Evolutionary conservation across 2,113 vertebrate genomes (phyloP), one percentile per base, ranked within the genome.

Genomic region (Oxyura jamaicensis): DNA sequence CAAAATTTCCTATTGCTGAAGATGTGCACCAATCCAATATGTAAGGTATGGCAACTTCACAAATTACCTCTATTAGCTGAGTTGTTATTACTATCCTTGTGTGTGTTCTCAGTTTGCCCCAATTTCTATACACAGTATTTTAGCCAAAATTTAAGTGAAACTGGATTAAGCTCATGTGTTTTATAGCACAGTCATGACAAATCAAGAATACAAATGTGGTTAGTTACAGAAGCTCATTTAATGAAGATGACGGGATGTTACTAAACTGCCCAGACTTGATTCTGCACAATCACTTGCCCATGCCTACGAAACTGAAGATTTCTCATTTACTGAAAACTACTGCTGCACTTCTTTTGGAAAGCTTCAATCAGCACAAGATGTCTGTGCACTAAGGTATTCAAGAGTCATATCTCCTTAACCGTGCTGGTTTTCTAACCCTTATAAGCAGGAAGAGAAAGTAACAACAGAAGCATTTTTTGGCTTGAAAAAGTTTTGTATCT

Each of bases 361-460:
- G 3, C 11, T 13, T 81, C 6, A 8, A 7, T 35, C 42, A 65
- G 2, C 7, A 13, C 42, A 48, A 55, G 13, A 35, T 60, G 5
- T 41, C 18, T 31, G 17, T 59, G 25, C 4, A 56, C 4, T 28
- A 56, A 48, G 12, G 69, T 4, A 36, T 48, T 71, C 12, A 36
- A 65, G 6, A 55, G 14, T 39, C 23, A 48, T 5, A 26, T 66
- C 19, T 55, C 14, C 28, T 67, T 72, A 29, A 35, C 1, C 0
- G 1, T 21, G 4, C 22, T 13, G 1, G 13, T 58, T 74, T 73
- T 48, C 15, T 66, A 62, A 58, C 10, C 0, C 1, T 58, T 10
- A n/a, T 5, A 50, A 12, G 2, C 2, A 1, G 15, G 3, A 6
- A 2, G 9, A 0, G 0, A 8, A 15, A 74, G 13, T 2, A 17